These are phyloP conservation scores for Pseudomyrmex concolor DNA, from an alignment of 1,140 invertebrate species.

Conservation along the genomic window DNA sequence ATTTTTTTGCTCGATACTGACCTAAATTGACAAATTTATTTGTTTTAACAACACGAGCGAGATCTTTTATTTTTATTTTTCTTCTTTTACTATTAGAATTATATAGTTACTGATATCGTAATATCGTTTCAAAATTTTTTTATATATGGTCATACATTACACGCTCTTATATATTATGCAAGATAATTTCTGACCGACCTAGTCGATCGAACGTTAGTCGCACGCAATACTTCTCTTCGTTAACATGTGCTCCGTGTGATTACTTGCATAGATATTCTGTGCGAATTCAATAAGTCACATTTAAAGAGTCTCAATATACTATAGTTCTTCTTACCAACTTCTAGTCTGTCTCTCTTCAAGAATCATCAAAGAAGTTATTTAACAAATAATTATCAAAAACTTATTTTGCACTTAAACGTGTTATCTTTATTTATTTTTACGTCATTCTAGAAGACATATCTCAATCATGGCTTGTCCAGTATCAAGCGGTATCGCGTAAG, in stretches of 20 bases:
- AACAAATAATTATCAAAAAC: background rate
- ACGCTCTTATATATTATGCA: background rate
- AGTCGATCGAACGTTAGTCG: conserved; percentile 66
- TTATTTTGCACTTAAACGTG: background rate
- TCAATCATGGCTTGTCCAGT: conserved; percentile 66
- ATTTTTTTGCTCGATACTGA: no score
- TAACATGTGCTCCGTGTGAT: conserved; percentile 50
- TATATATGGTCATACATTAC: background rate
- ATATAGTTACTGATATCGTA: background rate
- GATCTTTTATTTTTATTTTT: no score
- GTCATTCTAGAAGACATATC: background rate
- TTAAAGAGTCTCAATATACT: conserved; percentile 6
- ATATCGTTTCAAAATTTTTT: background rate
- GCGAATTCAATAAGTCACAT: background rate
- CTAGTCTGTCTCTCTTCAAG: background rate
- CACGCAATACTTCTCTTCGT: conserved; percentile 55
- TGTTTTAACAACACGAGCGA: no score
- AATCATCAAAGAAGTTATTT: background rate
- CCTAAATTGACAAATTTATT: no score
- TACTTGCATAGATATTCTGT: background rate
- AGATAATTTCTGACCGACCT: conserved; percentile 48
- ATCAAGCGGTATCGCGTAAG: conserved; percentile 56
- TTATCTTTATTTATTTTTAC: background rate
- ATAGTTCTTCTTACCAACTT: background rate
- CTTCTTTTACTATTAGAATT: no score